phyloP scores from a whole-genome alignment of 2,888 invertebrate species.

The Idaea biselata region DNA sequence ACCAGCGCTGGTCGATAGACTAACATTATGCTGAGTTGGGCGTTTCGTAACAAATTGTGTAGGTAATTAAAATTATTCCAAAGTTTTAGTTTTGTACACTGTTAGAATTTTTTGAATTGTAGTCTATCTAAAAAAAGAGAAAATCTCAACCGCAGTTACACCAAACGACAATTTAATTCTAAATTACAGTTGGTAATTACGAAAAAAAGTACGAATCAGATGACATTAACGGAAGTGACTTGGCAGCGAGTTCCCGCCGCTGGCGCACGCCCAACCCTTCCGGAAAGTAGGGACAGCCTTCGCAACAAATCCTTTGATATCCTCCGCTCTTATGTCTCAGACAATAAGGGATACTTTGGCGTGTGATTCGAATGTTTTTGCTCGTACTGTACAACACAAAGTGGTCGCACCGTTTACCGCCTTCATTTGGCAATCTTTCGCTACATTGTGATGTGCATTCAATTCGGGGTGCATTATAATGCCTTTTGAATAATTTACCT shows the following conservation, averaged over 20 bases:
- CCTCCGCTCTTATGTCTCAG: constrained; percentile 11
- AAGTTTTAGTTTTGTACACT: no score
- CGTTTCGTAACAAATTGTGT: no score
- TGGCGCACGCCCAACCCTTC: constrained; percentile 57
- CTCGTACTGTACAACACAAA: constrained; percentile 39
- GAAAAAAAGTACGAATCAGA: constrained; percentile 42
- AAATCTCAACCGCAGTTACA: neutral
- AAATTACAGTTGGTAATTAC: constrained; percentile 43
- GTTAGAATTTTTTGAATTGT: no score
- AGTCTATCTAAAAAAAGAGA: no score
- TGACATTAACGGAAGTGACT: constrained; percentile 47
- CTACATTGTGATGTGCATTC: constrained; percentile 56
- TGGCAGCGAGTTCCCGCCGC: constrained; percentile 44
- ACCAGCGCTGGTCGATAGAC: no score
- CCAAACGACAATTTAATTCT: constrained; percentile 6
- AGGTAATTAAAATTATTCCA: no score
- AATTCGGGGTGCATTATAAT: constrained; percentile 48
- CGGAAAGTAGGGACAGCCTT: constrained; percentile 32
- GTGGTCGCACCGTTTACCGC: constrained; percentile 61
- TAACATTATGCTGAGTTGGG: no score
- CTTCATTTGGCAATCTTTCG: constrained; percentile 67
- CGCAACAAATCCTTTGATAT: constrained; percentile 25
- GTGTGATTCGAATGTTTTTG: constrained; percentile 7
- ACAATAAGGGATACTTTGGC: constrained; percentile 16
- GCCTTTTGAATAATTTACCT: constrained; percentile 43